Evolutionary conservation across 2,888 invertebrate genomes (phyloP).

Genomic region (Melolontha melolontha): DNA sequence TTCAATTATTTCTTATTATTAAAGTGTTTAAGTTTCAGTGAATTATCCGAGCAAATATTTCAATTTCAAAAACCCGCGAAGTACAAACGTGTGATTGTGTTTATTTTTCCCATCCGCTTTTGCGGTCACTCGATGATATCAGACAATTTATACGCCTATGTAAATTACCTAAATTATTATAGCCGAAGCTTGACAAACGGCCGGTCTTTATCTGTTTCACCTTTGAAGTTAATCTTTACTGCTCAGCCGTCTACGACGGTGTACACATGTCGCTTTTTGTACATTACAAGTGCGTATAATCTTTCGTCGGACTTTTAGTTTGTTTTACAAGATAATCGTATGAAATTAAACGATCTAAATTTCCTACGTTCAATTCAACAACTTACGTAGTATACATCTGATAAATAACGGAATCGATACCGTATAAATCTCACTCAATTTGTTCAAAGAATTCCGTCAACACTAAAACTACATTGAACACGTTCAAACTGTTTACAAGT

Average conservation of each 20-base stretch:
- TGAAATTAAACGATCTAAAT: constrained; percentile 19
- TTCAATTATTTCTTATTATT: too few species aligned
- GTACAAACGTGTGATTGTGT: constrained; percentile 1
- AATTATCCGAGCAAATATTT: too few species aligned
- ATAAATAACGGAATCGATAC: too few species aligned
- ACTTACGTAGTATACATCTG: too few species aligned
- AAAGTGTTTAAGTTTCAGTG: too few species aligned
- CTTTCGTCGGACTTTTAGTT: constrained; percentile 18
- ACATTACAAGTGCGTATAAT: not conserved
- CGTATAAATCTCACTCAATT: too few species aligned
- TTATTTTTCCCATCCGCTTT: constrained; percentile 32
- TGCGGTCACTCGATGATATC: constrained; percentile 33
- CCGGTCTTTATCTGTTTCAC: constrained; percentile 29
- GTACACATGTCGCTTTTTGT: constrained; percentile 7
- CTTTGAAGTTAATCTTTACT: constrained; percentile 34
- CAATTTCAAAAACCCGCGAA: too few species aligned
- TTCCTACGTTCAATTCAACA: too few species aligned
- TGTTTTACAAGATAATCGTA: constrained; percentile 28
- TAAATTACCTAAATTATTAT: constrained; percentile 36
- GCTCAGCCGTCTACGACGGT: constrained; percentile 5
- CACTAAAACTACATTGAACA: too few species aligned
- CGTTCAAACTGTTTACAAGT: too few species aligned
- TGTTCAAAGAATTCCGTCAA: too few species aligned
- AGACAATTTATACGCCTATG: constrained; percentile 32
- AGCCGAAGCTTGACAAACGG: constrained; percentile 34